phyloP scores from a whole-genome alignment of 2,797 vertebrate species.

The Malurus splendens region DNA sequence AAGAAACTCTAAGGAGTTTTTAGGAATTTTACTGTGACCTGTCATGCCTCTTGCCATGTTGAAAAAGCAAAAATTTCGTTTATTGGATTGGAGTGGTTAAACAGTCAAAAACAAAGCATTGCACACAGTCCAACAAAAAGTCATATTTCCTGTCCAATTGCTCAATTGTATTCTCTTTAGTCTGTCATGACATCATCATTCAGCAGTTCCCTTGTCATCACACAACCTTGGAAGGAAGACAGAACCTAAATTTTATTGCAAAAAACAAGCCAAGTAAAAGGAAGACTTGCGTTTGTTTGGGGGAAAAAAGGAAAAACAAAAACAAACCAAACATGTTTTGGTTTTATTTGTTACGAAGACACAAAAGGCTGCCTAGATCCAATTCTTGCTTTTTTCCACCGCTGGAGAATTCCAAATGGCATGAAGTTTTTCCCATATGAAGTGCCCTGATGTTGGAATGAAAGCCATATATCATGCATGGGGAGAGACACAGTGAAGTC shows the following conservation, averaged over 20 bases:
- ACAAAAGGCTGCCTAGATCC: not conserved
- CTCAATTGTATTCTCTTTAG: slow-evolving; percentile 52
- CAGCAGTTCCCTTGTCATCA: slow-evolving; percentile 32
- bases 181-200: slow-evolving; percentile 31
- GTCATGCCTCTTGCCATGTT: not conserved
- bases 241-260: slow-evolving; percentile 14
- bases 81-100: not conserved
- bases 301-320: not conserved
- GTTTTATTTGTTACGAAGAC: not conserved
- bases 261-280: not conserved
- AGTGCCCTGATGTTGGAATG: not conserved
- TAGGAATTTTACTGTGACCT: not conserved
- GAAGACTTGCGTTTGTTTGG: not conserved
- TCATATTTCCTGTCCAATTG: slow-evolving; percentile 50
- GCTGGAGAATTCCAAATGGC: not conserved
- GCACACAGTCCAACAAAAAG: not conserved
- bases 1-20: not conserved
- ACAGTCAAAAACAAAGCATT: not conserved
- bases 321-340: not conserved
- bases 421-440: not conserved
- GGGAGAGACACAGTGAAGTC: not conserved
- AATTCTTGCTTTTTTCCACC: not conserved
- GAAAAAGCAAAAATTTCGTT: not conserved
- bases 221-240: not conserved
- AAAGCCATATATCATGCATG: not conserved